These are phyloP conservation scores for Brachynemurus nebulosus DNA, from an alignment of 2,888 invertebrate genomes.

Conservation along the genomic window DNA sequence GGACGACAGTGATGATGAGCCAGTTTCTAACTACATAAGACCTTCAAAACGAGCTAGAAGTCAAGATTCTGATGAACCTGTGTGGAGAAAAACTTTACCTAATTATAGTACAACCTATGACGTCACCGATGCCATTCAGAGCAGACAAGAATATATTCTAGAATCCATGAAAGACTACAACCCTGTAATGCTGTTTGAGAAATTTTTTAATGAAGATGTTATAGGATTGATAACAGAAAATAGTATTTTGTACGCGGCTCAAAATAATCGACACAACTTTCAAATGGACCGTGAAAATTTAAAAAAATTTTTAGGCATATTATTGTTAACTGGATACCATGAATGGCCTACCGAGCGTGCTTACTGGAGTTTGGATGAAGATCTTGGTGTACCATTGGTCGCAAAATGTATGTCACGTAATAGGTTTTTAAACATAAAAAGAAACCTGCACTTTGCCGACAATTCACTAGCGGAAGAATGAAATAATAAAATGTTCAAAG, in stretches of 20 bases:
- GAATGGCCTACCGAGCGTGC: conserved; percentile 21
- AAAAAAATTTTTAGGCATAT: conserved; percentile 14
- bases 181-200: conserved; percentile 1
- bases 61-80: not conserved
- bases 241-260: conserved; percentile 1
- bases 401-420: conserved; percentile 19
- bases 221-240: not conserved
- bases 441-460: conserved; percentile 15
- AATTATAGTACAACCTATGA: not conserved
- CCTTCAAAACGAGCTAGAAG: conserved; percentile 1
- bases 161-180: not conserved
- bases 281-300: conserved; percentile 6
- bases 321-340: conserved; percentile 23
- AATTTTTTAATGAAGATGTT: not conserved
- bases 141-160: not conserved
- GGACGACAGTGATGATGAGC: conserved; percentile 3
- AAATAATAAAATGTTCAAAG: conserved; percentile 1
- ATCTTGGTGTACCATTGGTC: conserved; percentile 21
- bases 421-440: conserved; percentile 18
- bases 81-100: conserved; percentile 5
- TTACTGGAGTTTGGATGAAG: conserved; percentile 24
- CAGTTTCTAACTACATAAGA: not conserved
- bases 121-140: not conserved
- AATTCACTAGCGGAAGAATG: conserved; percentile 10
- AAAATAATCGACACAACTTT: conserved; percentile 7